Conservation (phyloP, 2,888 invertebrate species). For the Nemoura dubitans region DNA sequence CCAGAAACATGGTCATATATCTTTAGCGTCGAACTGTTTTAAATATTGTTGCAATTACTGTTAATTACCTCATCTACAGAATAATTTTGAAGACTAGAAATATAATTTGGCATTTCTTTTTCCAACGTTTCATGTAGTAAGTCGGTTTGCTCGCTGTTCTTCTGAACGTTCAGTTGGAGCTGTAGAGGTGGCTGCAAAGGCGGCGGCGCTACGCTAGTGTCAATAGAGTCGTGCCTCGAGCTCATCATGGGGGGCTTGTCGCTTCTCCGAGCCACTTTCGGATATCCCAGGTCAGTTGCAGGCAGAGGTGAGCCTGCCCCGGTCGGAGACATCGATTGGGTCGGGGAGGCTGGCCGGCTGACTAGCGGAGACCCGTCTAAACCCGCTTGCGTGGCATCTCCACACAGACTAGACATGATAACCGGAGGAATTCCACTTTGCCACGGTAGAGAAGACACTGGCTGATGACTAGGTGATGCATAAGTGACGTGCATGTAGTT, state of each 20-base stretch:
- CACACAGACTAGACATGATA: conserved; percentile 56
- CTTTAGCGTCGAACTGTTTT: conserved; percentile 19
- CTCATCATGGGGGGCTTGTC: conserved; percentile 57
- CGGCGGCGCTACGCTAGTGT: conserved; percentile 52
- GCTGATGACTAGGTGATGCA: conserved; percentile 48
- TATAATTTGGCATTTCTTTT: conserved; percentile 57
- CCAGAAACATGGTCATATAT: too few species aligned
- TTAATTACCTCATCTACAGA: conserved; percentile 61
- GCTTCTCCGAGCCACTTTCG: conserved; percentile 55
- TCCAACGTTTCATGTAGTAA: conserved; percentile 57
- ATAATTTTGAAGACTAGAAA: conserved; percentile 59
- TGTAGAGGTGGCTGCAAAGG: conserved; percentile 46
- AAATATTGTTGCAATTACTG: not conserved
- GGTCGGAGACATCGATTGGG: conserved; percentile 68
- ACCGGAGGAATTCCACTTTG: conserved; percentile 37
- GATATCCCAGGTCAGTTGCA: conserved; percentile 55
- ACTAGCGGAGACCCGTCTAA: conserved; percentile 70
- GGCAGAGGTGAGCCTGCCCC: conserved; percentile 72
- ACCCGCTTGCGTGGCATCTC: conserved; percentile 56
- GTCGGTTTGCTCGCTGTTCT: conserved; percentile 53
- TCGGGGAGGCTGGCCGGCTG: conserved; percentile 78
- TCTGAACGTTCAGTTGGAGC: conserved; percentile 54
- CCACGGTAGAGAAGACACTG: conserved; percentile 46
- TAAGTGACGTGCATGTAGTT: conserved; percentile 49
- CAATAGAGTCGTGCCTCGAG: conserved; percentile 58